Evolutionary conservation across 1,140 invertebrate genomes (phyloP), one percentile per base, ranked within the genome.

Genomic region (Macrosteles quadrilineatus): DNA sequence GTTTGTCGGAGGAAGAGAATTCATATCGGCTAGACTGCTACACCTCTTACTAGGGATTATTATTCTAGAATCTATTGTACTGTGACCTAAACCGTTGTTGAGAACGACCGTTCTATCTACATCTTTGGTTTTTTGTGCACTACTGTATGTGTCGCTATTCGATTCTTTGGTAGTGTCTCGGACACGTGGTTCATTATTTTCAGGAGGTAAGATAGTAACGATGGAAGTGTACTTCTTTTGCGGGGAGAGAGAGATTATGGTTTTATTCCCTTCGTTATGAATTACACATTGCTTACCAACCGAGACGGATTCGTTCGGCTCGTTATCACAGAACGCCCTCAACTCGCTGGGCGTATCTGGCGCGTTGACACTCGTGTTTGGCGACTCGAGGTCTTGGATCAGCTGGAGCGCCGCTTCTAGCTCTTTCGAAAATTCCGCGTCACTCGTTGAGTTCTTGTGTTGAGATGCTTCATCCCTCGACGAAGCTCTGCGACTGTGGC

Each of bases 321-420:
- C 59, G 27, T 73, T 21, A 68, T 74, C n/a, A 62, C 67, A 4
- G 31, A 50, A 68, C 55, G 75, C 76, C 6, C 74, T 69, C 27
- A 80, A 79, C 1, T 55, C 43, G n/a, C 21, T 19, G 1, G 67
- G 67, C 14, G 40, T 47, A 4, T 68, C 67, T 17, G 65, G 27
- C 17, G 80, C 79, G n/a, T 80, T 81, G 59, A 81, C 80, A 3
- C 78, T 76, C 6, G 81, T 82, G 67, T 69, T 82, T 6, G 82
- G 81, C 70, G 81, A 82, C 72, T 82, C 82, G 53, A 83, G 69
- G 69, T 83, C 82, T 73, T 83, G 82, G 47, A 83, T 82, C n/a
- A 82, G 72, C 70, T 83, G 80, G 1, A 83, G 71, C 6, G 81
- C 82, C 2, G 81, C 81, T 72, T 83, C 81, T 45, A 83, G 71